phyloP scores from a whole-genome alignment of 2,888 invertebrate species.

The Cacoxenus indagator region DNA sequence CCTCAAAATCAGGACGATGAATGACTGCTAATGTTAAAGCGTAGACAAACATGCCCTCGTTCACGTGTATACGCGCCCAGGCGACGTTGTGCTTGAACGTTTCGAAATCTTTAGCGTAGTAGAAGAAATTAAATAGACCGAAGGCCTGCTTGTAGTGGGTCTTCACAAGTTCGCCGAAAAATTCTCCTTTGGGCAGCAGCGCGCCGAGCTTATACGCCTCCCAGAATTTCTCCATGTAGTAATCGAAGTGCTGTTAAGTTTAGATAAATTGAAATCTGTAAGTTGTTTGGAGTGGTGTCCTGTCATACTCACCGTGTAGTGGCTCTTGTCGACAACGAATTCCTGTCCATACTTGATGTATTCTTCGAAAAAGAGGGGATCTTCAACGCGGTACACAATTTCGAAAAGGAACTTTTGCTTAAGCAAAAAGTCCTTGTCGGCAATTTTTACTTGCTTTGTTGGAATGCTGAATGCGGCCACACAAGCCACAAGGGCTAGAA shows the following conservation, averaged over 20 bases:
- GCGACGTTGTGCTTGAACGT: conserved; percentile 80
- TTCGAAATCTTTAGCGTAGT: conserved; percentile 79
- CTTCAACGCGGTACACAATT: conserved; percentile 53
- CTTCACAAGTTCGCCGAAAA: conserved; percentile 72
- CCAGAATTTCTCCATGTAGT: conserved; percentile 59
- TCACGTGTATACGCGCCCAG: conserved; percentile 78
- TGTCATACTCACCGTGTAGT: conserved; percentile 48
- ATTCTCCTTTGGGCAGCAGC: conserved; percentile 73
- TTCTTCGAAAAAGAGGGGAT: conserved; percentile 61
- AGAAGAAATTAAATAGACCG: conserved; percentile 77
- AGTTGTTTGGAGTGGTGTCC: not conserved
- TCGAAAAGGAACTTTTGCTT: conserved; percentile 63
- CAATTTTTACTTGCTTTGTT: conserved; percentile 50
- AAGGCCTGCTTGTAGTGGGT: conserved; percentile 73
- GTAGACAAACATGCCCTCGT: conserved; percentile 82
- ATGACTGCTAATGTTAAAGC: conserved; percentile 78
- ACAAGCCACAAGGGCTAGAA: conserved; percentile 61
- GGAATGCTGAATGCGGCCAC: conserved; percentile 53
- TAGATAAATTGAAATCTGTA: not conserved
- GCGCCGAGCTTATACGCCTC: conserved; percentile 66
- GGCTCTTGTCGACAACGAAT: conserved; percentile 45
- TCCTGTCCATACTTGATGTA: conserved; percentile 55
- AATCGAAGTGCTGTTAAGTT: conserved; percentile 46
- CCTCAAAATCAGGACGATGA: conserved; percentile 78
- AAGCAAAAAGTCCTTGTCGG: conserved; percentile 51